Conservation (phyloP, 2,888 invertebrate genomes). For the Aspidiotus destructor region DNA sequence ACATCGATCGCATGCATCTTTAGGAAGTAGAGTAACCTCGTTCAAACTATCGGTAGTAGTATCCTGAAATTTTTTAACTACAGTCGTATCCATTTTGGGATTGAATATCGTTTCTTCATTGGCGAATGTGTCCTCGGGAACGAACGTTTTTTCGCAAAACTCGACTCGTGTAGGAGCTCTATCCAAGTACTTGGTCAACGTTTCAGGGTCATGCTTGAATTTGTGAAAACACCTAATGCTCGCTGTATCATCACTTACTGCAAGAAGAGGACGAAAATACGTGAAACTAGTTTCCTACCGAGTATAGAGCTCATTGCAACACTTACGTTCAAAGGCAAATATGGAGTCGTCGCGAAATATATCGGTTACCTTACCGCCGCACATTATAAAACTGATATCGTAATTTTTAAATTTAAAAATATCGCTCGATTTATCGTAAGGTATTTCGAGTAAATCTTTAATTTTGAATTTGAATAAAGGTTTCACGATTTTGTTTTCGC, state of each 20-base stretch:
- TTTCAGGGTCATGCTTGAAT: background rate
- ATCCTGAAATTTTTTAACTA: background rate
- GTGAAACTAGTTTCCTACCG: background rate
- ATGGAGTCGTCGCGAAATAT: conserved; percentile 17
- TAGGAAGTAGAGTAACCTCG: background rate
- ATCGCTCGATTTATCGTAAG: background rate
- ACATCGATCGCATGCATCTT: no score
- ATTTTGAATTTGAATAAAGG: conserved; percentile 23
- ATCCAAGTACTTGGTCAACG: background rate
- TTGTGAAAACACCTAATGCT: conserved; percentile 17
- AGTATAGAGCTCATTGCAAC: background rate
- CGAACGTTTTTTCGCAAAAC: background rate
- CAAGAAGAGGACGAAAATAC: background rate
- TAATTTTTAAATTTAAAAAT: conserved; percentile 13
- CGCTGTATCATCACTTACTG: conserved; percentile 14
- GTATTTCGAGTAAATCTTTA: conserved; percentile 6
- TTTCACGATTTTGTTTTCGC: background rate
- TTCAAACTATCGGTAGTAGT: background rate
- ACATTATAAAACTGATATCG: conserved; percentile 13
- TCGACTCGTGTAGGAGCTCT: background rate
- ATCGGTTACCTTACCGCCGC: conserved; percentile 20
- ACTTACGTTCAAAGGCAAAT: conserved; percentile 14
- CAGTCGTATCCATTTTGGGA: background rate
- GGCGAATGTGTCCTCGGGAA: background rate
- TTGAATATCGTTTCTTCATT: conserved; percentile 3